Conservation (phyloP, 2,113 vertebrate genomes). For the Plotosus lineatus region DNA sequence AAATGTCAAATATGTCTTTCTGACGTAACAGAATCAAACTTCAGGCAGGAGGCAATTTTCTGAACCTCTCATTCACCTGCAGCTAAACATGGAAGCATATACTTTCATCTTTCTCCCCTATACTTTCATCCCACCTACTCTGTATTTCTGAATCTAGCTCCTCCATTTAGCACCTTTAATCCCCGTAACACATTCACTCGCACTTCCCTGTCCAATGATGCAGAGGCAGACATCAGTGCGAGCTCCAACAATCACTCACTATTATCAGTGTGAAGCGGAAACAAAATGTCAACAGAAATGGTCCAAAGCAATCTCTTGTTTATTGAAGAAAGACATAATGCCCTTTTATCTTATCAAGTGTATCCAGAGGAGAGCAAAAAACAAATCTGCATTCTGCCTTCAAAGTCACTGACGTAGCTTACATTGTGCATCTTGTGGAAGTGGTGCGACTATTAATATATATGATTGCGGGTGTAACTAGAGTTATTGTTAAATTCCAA, state of each 20-base stretch:
- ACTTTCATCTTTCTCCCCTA: constrained; percentile 35
- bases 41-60: constrained; percentile 23
- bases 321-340: neutral
- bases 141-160: constrained; percentile 18
- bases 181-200: constrained; percentile 16
- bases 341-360: neutral
- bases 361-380: neutral
- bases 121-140: constrained; percentile 41
- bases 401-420: neutral
- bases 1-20: neutral
- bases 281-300: neutral
- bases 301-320: neutral
- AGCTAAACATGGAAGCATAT: neutral
- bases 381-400: neutral
- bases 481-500: neutral
- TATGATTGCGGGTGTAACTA: neutral
- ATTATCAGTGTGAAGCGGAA: neutral
- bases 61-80: neutral
- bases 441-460: neutral
- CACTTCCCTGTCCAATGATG: constrained; percentile 4
- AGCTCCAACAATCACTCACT: neutral
- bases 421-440: neutral
- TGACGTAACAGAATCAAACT: constrained; percentile 11
- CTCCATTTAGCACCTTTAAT: constrained; percentile 31
- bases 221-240: neutral